Evolutionary conservation across 1,140 invertebrate species (phyloP).

Genomic region (Trachelipus rathkii): DNA sequence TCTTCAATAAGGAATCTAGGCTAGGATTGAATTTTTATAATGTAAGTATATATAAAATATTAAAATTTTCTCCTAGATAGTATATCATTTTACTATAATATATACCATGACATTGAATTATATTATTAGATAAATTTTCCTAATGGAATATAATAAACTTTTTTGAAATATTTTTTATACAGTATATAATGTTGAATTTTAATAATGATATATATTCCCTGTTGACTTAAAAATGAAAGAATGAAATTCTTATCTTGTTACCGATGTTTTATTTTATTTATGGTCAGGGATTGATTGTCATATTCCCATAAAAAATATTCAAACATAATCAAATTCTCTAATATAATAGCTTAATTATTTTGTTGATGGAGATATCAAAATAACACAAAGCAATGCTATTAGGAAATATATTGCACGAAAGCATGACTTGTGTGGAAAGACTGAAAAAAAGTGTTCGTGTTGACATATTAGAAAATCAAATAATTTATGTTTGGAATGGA

Average conservation of each 20-base stretch:
- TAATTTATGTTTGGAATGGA: slow-evolving; percentile 52
- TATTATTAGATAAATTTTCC: background rate
- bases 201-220: too few species aligned
- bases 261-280: background rate
- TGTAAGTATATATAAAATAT: slow-evolving; percentile 50
- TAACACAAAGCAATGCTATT: slow-evolving; percentile 56
- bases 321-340: background rate
- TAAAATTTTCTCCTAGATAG: background rate
- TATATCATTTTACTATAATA: too few species aligned
- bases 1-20: slow-evolving; percentile 51
- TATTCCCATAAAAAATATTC: background rate
- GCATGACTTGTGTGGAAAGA: slow-evolving; percentile 51
- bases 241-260: background rate
- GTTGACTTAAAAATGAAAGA: too few species aligned
- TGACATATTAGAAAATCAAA: slow-evolving; percentile 53
- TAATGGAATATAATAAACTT: background rate
- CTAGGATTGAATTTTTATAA: slow-evolving; percentile 55
- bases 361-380: slow-evolving; percentile 55
- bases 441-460: slow-evolving; percentile 50
- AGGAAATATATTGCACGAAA: slow-evolving; percentile 54
- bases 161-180: background rate
- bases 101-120: background rate
- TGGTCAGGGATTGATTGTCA: background rate
- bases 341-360: slow-evolving; percentile 54
- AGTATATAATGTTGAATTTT: background rate